phyloP scores from a whole-genome alignment of 2,797 vertebrate genomes.

The Pteropus rufus region DNA sequence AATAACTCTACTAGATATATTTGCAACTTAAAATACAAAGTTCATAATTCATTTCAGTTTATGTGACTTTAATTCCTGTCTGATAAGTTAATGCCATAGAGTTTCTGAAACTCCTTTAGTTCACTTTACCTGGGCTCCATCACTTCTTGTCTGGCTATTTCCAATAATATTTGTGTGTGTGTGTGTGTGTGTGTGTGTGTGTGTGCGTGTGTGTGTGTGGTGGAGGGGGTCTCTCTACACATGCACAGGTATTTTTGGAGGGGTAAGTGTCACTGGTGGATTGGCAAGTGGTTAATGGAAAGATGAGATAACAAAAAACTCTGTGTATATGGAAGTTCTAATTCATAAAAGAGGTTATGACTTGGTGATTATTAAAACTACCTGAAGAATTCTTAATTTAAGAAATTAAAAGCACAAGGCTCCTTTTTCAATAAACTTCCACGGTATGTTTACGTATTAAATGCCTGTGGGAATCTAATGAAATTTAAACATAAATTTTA shows the following conservation, averaged over 20 bases:
- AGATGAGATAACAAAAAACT: neutral
- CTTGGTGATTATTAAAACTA: neutral
- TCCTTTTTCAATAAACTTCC: neutral
- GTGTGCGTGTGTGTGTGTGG: neutral
- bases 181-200: neutral
- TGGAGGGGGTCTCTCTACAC: too few relatives aligned
- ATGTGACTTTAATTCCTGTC: neutral
- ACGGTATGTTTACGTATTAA: neutral
- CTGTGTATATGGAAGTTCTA: neutral
- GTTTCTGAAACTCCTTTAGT: neutral
- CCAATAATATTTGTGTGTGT: neutral
- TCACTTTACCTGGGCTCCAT: neutral
- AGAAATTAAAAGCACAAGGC: neutral
- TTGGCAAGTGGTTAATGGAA: constrained; percentile 11
- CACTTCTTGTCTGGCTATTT: neutral
- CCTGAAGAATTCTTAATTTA: neutral
- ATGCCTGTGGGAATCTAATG: neutral
- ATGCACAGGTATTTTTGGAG: neutral
- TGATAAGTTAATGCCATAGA: neutral
- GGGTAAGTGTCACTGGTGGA: neutral
- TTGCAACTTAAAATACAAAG: neutral
- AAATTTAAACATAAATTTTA: constrained; percentile 1
- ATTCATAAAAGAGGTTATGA: neutral
- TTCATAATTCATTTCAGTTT: neutral
- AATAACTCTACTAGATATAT: neutral